These are phyloP conservation scores for Myotis vivesi DNA, from an alignment of 2,797 vertebrate species.

Conservation along the genomic window DNA sequence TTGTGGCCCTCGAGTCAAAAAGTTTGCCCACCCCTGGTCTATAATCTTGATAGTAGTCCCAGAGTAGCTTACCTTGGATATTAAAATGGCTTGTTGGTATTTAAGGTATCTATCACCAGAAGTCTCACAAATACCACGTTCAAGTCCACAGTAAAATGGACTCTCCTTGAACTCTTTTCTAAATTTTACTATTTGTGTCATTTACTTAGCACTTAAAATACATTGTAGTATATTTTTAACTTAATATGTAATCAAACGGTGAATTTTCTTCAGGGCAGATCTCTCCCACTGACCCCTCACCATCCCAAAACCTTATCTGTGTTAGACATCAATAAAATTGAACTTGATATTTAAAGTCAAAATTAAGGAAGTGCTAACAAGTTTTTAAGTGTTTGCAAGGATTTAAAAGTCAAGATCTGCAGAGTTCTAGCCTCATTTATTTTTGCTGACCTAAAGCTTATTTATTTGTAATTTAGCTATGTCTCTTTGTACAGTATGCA, in stretches of 20 bases:
- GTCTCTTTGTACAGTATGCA: background rate
- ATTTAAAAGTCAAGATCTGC: slow-evolving; percentile 12
- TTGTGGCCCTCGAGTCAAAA: too few relatives aligned
- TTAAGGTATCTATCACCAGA: background rate
- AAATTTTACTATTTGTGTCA: background rate
- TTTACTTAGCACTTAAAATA: slow-evolving; percentile 8
- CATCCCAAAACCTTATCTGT: background rate
- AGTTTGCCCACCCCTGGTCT: background rate
- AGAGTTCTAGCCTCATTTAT: background rate
- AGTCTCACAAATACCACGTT: background rate
- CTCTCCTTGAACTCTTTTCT: background rate
- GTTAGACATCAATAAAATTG: slow-evolving; percentile 5
- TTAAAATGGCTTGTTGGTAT: slow-evolving; percentile 7
- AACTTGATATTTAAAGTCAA: slow-evolving; percentile 4
- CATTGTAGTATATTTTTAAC: background rate
- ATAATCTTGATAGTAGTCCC: background rate
- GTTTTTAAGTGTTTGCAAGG: slow-evolving; percentile 2
- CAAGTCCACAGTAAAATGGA: background rate
- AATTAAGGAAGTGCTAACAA: slow-evolving; percentile 13
- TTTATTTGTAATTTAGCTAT: background rate
- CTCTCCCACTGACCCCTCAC: background rate
- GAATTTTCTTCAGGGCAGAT: background rate
- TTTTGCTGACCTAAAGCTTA: background rate
- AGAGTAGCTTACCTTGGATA: background rate
- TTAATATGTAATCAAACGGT: background rate